These are phyloP conservation scores for Centropus unirufus DNA, from an alignment of 2,113 vertebrate genomes.

Conservation along the genomic window DNA sequence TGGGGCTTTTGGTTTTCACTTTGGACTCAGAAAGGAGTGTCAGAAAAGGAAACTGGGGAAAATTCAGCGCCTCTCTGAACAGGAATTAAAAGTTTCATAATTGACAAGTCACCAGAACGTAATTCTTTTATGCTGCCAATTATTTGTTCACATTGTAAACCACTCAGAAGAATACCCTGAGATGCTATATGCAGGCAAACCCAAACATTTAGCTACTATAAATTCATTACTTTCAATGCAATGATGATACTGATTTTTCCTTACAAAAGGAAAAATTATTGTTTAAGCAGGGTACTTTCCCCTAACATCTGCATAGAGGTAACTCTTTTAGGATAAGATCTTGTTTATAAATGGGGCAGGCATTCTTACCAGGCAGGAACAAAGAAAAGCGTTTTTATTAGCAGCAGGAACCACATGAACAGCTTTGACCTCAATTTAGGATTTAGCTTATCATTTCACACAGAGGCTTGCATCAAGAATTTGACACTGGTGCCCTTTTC, in stretches of 20 bases:
- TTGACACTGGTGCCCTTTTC: constrained; percentile 73
- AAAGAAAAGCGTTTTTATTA: constrained; percentile 68
- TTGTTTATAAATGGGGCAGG: constrained; percentile 60
- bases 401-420: constrained; percentile 69
- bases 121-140: background rate
- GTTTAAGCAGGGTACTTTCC: background rate
- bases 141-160: background rate
- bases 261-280: background rate
- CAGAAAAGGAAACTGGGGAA: background rate
- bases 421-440: constrained; percentile 73
- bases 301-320: constrained; percentile 7
- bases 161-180: background rate
- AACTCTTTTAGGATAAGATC: constrained; percentile 36
- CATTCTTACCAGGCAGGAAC: constrained; percentile 63
- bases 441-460: constrained; percentile 74
- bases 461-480: constrained; percentile 70
- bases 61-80: background rate
- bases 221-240: background rate
- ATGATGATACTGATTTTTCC: background rate
- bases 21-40: background rate
- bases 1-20: background rate
- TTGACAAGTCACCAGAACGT: background rate
- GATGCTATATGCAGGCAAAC: background rate
- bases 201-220: background rate
- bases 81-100: background rate